Conservation (phyloP, 2,113 vertebrate genomes). For the Phoenicopterus ruber region DNA sequence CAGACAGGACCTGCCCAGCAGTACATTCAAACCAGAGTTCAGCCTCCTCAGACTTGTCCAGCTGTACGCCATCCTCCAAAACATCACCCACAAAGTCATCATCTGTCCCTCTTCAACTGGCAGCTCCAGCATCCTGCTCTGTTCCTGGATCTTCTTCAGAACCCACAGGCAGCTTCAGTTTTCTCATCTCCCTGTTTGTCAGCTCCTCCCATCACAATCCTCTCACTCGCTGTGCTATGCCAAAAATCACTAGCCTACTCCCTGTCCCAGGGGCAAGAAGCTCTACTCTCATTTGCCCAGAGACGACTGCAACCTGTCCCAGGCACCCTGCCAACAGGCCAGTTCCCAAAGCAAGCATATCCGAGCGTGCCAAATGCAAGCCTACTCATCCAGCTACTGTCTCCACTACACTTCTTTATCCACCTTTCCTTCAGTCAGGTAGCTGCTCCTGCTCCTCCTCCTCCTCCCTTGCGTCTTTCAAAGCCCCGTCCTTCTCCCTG, state of each 20-base stretch:
- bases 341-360: background rate
- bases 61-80: background rate
- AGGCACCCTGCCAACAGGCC: background rate
- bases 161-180: background rate
- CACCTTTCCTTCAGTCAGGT: background rate
- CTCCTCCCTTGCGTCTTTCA: background rate
- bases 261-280: constrained; percentile 16
- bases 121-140: background rate
- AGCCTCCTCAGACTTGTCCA: background rate
- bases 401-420: background rate
- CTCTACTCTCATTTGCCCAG: constrained; percentile 4
- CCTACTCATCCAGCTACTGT: background rate
- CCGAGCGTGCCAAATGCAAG: background rate
- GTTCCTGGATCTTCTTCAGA: background rate
- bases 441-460: background rate
- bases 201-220: background rate
- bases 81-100: background rate
- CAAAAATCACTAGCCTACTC: constrained; percentile 2
- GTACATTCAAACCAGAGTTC: background rate
- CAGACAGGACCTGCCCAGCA: background rate
- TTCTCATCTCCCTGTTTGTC: background rate
- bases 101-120: background rate
- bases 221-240: background rate
- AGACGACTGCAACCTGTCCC: background rate
- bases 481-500: background rate